Percentiles rank a stretch among this genome's conserved stretches.
Conservation (phyloP, 1,140 invertebrate species). For the Lordiphosa clarofinis region DNA sequence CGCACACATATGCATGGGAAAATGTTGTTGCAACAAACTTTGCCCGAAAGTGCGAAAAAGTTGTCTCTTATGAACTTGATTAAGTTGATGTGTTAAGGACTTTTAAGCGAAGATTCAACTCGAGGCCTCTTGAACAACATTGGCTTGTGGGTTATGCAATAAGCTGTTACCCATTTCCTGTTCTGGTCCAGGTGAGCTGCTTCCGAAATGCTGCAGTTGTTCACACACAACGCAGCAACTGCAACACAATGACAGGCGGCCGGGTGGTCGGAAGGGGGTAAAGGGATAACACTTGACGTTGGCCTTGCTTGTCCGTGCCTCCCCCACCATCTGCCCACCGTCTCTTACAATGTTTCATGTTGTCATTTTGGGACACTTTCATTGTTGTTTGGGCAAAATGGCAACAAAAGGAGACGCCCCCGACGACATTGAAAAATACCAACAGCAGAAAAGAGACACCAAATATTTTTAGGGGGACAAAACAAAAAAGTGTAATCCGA, state of each 20-base stretch:
- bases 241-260: slow-evolving; percentile 52
- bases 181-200: slow-evolving; percentile 50
- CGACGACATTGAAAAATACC: too few relatives aligned
- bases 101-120: slow-evolving; percentile 19
- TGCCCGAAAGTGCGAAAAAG: slow-evolving; percentile 12
- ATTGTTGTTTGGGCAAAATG: too few relatives aligned
- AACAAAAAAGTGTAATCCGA: too few relatives aligned
- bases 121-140: slow-evolving; percentile 21
- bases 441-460: too few relatives aligned
- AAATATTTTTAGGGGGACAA: too few relatives aligned
- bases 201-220: slow-evolving; percentile 35
- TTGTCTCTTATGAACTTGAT: slow-evolving; percentile 48
- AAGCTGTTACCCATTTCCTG: slow-evolving; percentile 55
- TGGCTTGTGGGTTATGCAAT: slow-evolving; percentile 52
- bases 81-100: slow-evolving; percentile 45
- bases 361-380: slow-evolving; percentile 6
- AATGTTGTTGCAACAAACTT: slow-evolving; percentile 52
- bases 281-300: slow-evolving; percentile 29
- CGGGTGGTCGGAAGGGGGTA: slow-evolving; percentile 4
- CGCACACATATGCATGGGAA: slow-evolving; percentile 42
- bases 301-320: slow-evolving; percentile 60
- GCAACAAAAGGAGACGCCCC: too few relatives aligned
- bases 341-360: slow-evolving; percentile 41
- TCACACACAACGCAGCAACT: slow-evolving; percentile 32
- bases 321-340: background rate